Evolutionary conservation across 2,113 vertebrate species (phyloP).

Genomic region (Cromileptes altivelis): DNA sequence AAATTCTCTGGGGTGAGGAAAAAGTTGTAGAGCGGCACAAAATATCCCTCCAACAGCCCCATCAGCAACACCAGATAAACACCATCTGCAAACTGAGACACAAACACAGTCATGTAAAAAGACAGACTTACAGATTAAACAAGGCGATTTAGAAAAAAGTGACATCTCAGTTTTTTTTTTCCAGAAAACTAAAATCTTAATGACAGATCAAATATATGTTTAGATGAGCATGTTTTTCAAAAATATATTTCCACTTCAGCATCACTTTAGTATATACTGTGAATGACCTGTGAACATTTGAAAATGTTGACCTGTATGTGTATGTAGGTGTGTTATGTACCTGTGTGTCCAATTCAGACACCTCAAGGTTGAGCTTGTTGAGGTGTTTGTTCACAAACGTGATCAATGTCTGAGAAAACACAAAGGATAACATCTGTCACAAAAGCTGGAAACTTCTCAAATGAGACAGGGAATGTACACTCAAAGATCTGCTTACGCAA

Average conservation of each 20-base stretch:
- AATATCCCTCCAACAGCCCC: conserved; percentile 97
- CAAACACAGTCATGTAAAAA: background rate
- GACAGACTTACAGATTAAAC: background rate
- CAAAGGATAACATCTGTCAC: conserved; percentile 3
- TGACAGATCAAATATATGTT: background rate
- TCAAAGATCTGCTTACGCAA: background rate
- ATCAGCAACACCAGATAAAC: conserved; percentile 98
- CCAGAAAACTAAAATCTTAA: background rate
- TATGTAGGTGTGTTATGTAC: conserved; percentile 73
- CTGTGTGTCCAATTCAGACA: conserved; percentile 98
- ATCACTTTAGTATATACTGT: background rate
- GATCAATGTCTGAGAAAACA: conserved; percentile 91
- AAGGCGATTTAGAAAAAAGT: background rate
- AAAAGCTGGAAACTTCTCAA: background rate
- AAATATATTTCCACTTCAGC: background rate
- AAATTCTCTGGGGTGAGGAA: conserved; percentile 98
- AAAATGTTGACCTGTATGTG: background rate
- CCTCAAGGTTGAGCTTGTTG: conserved; percentile 98
- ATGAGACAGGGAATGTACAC: background rate
- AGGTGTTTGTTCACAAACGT: conserved; percentile 99
- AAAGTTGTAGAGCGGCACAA: conserved; percentile 97
- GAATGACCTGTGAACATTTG: background rate
- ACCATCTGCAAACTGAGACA: conserved; percentile 95
- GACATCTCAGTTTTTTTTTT: background rate
- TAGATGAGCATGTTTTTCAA: background rate